Evolutionary conservation across 2,797 vertebrate genomes (phyloP).

Genomic region (Potorous gilbertii): DNA sequence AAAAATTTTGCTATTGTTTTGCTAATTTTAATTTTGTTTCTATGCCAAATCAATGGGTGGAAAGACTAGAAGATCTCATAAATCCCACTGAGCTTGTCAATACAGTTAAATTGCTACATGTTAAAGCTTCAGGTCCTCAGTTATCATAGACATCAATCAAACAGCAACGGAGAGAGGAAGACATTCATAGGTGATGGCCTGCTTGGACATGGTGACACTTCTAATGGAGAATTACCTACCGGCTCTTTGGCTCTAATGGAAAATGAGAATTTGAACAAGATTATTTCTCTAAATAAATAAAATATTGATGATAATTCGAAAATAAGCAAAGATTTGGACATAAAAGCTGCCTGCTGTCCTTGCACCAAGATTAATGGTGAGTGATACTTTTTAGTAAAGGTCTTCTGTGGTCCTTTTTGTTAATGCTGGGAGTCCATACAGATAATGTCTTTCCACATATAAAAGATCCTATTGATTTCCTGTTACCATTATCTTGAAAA

Average conservation of each 20-base stretch:
- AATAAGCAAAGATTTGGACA: constrained; percentile 24
- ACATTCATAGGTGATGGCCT: neutral
- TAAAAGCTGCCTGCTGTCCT: constrained; percentile 29
- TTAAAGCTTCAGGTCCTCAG: constrained; percentile 68
- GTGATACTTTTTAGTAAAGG: constrained; percentile 64
- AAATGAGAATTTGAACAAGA: constrained; percentile 43
- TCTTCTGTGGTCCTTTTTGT: constrained; percentile 66
- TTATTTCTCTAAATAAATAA: constrained; percentile 43
- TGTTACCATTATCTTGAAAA: constrained; percentile 81
- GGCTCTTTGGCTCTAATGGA: constrained; percentile 31
- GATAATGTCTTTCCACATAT: constrained; percentile 81
- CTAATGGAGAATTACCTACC: constrained; percentile 21
- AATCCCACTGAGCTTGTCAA: constrained; percentile 63
- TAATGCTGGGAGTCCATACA: constrained; percentile 71
- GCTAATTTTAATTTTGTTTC: constrained; percentile 78
- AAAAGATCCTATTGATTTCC: constrained; percentile 85
- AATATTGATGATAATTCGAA: constrained; percentile 20
- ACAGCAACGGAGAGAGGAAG: neutral
- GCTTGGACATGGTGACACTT: constrained; percentile 22
- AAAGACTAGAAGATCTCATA: constrained; percentile 73
- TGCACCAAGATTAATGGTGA: constrained; percentile 71
- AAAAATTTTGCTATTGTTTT: constrained; percentile 52
- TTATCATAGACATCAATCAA: constrained; percentile 34
- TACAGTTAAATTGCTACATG: constrained; percentile 63
- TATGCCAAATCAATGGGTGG: constrained; percentile 71